These are phyloP conservation scores for Galaxias olidus DNA, from an alignment of 2,797 vertebrate species.

Conservation along the genomic window DNA sequence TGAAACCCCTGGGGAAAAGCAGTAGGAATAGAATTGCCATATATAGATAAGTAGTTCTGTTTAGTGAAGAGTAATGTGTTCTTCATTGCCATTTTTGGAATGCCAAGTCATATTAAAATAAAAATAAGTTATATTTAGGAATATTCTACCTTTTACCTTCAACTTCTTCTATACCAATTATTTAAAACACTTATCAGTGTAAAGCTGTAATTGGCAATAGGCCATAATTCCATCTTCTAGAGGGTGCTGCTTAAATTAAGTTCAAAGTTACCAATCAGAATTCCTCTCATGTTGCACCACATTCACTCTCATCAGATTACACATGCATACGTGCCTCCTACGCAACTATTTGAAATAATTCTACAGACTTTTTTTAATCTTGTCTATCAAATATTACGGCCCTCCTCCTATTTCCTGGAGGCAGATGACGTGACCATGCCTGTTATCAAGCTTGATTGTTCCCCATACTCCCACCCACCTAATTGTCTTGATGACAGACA, in stretches of 20 bases:
- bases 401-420: slow-evolving; percentile 44
- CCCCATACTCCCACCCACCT: slow-evolving; percentile 54
- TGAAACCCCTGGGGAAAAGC: slow-evolving; percentile 59
- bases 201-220: slow-evolving; percentile 16
- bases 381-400: background rate
- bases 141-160: slow-evolving; percentile 7
- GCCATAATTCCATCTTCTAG: slow-evolving; percentile 26
- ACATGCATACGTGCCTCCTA: slow-evolving; percentile 23
- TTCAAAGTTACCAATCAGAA: slow-evolving; percentile 47
- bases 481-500: slow-evolving; percentile 56
- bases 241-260: slow-evolving; percentile 31
- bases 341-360: slow-evolving; percentile 32
- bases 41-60: slow-evolving; percentile 57
- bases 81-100: slow-evolving; percentile 17
- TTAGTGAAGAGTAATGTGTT: slow-evolving; percentile 46
- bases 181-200: slow-evolving; percentile 12
- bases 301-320: slow-evolving; percentile 30
- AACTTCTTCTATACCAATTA: slow-evolving; percentile 5
- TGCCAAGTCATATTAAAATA: background rate
- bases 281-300: slow-evolving; percentile 38
- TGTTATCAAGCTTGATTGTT: slow-evolving; percentile 55
- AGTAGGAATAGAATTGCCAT: slow-evolving; percentile 72
- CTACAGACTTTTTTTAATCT: slow-evolving; percentile 26
- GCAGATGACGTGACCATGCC: slow-evolving; percentile 52
- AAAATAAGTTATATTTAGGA: background rate